Conservation (phyloP, 2,113 vertebrate genomes). For the Proterorhinus semilunaris region DNA sequence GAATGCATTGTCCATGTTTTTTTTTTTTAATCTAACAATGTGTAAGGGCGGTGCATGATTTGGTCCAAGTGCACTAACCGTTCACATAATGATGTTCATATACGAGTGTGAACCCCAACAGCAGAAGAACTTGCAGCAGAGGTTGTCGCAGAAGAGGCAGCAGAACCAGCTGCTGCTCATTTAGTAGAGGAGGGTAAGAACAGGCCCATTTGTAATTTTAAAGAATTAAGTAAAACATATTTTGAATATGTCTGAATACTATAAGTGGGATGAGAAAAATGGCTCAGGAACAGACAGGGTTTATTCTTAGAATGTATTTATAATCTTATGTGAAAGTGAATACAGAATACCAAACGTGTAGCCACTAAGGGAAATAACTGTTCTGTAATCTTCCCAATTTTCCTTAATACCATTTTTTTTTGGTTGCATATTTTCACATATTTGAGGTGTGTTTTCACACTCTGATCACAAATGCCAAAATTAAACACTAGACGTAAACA, state of each 20-base stretch:
- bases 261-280: not conserved
- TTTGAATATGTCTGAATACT: not conserved
- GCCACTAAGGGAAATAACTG: too few relatives aligned
- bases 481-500: not conserved
- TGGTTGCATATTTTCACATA: too few relatives aligned
- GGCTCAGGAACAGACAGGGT: too few relatives aligned
- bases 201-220: not conserved
- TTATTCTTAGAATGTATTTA: too few relatives aligned
- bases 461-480: too few relatives aligned
- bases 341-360: too few relatives aligned
- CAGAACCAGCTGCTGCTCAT: not conserved
- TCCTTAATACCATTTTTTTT: too few relatives aligned
- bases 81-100: constrained; percentile 9
- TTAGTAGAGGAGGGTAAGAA: constrained; percentile 11
- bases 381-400: too few relatives aligned
- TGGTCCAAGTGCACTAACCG: not conserved
- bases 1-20: constrained; percentile 16
- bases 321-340: too few relatives aligned
- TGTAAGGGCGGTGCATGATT: not conserved
- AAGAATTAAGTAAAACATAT: not conserved
- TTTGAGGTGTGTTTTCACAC: too few relatives aligned
- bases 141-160: not conserved
- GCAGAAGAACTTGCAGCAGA: constrained; percentile 4
- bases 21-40: constrained; percentile 16
- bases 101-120: not conserved